Conservation (phyloP, 2,113 vertebrate species). For the Syngnathoides biaculeatus region DNA sequence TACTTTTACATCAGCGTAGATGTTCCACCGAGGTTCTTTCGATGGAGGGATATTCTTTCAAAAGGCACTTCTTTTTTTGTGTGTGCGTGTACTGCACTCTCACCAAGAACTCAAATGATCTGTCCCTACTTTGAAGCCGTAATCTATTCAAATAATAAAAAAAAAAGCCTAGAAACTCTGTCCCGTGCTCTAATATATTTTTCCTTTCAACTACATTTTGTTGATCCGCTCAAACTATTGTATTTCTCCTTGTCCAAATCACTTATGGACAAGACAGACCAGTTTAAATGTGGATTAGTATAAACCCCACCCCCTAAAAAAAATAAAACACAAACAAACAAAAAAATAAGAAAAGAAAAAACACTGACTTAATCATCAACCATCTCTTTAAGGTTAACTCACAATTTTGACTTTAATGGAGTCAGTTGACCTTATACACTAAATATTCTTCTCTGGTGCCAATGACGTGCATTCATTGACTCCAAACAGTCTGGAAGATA, state of each 20-base stretch:
- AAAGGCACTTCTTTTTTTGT: conserved; percentile 39
- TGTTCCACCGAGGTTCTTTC: neutral
- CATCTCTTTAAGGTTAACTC: conserved; percentile 53
- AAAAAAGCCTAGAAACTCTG: conserved; percentile 45
- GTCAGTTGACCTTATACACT: conserved; percentile 37
- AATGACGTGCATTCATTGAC: conserved; percentile 50
- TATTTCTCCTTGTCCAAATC: conserved; percentile 43
- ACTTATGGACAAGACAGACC: conserved; percentile 45
- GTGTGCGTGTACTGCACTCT: conserved; percentile 35
- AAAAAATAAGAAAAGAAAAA: conserved; percentile 9
- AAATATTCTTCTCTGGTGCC: conserved; percentile 45
- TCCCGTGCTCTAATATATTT: conserved; percentile 48
- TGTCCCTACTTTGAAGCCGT: conserved; percentile 45
- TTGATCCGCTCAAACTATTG: conserved; percentile 55
- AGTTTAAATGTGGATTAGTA: conserved; percentile 54
- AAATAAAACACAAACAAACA: conserved; percentile 8
- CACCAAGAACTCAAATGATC: conserved; percentile 30
- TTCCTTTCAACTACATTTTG: conserved; percentile 46
- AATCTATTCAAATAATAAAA: conserved; percentile 50
- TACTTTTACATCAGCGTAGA: neutral
- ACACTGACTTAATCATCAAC: conserved; percentile 57
- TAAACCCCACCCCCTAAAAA: neutral
- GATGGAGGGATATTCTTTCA: conserved; percentile 7
- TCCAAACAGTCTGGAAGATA: conserved; percentile 52
- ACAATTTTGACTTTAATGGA: conserved; percentile 52